Evolutionary conservation across 2,113 vertebrate species (phyloP).

Genomic region (Echinops telfairi): DNA sequence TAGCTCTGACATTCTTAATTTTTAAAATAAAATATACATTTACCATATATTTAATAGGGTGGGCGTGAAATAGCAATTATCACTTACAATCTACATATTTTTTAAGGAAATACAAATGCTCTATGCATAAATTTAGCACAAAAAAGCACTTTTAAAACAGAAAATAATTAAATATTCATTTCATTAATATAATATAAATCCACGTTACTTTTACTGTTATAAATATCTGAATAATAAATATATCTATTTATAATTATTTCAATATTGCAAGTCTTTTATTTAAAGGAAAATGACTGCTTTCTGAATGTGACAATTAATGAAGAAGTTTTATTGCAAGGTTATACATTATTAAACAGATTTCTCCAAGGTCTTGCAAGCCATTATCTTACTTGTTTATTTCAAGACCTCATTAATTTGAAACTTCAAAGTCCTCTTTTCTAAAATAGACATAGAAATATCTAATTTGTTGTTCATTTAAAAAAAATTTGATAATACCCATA

Average conservation of each 20-base stretch:
- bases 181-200: neutral
- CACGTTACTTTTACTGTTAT: neutral
- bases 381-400: neutral
- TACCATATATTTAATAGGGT: neutral
- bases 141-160: neutral
- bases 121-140: neutral
- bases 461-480: too few relatives aligned
- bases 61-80: neutral
- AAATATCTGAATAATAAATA: neutral
- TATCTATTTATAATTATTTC: constrained; percentile 9
- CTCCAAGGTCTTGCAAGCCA: neutral
- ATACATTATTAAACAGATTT: neutral
- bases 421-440: neutral
- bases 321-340: neutral
- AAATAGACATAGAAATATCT: too few relatives aligned
- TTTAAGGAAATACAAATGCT: neutral
- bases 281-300: neutral
- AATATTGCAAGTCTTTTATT: neutral
- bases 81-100: neutral
- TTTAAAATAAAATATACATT: constrained; percentile 22
- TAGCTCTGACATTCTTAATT: neutral
- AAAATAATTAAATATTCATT: neutral
- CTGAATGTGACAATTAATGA: neutral
- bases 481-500: neutral
- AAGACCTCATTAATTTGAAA: neutral